Conservation (phyloP, 2,113 vertebrate genomes). For the Anser brachyrhynchus region DNA sequence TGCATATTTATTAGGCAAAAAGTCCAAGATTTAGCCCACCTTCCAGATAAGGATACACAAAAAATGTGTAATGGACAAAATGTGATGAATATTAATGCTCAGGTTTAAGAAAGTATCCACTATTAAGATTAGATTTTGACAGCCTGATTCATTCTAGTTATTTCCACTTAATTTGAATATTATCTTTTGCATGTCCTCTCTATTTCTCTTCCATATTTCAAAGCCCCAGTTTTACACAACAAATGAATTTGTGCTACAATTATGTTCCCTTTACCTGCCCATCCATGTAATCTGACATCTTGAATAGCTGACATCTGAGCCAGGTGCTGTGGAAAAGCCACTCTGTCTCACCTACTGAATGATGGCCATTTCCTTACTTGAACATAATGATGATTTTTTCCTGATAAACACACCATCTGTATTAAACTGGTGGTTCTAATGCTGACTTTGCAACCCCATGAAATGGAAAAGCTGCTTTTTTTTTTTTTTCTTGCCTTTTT, state of each 20-base stretch:
- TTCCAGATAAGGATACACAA: neutral
- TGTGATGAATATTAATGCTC: neutral
- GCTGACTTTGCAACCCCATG: neutral
- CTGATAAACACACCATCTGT: neutral
- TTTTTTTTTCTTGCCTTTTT: neutral
- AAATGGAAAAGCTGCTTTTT: neutral
- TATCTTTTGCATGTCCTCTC: neutral
- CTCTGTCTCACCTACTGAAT: neutral
- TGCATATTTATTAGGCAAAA: neutral
- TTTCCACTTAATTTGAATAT: constrained; percentile 26
- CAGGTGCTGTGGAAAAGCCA: neutral
- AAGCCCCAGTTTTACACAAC: neutral
- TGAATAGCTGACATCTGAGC: neutral
- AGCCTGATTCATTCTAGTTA: neutral
- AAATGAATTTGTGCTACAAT: neutral
- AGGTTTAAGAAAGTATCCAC: neutral
- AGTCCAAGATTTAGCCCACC: neutral
- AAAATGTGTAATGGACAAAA: neutral
- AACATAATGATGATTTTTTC: neutral
- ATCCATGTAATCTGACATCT: neutral
- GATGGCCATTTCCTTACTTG: neutral
- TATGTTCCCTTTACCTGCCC: neutral
- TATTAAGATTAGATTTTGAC: neutral
- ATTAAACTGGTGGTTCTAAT: neutral
- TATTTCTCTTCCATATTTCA: neutral